Conservation (phyloP, 2,888 invertebrate genomes). For the Xylocampa areola region DNA sequence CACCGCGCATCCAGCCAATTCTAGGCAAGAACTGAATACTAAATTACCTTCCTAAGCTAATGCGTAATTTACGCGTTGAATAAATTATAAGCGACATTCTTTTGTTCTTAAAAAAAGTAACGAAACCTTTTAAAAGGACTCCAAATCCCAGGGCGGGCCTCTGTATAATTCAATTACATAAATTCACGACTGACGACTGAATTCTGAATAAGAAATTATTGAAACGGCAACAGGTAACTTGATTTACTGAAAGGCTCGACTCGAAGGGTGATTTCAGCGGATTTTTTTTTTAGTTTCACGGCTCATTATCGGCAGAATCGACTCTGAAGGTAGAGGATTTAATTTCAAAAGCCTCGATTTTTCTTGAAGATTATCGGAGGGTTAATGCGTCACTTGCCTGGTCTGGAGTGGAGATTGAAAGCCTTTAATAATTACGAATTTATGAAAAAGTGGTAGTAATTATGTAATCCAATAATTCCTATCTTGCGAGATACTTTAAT, state of each 20-base stretch:
- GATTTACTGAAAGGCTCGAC: conserved; percentile 42
- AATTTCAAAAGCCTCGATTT: conserved; percentile 3
- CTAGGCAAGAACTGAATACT: conserved; percentile 31
- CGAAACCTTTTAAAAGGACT: conserved; percentile 46
- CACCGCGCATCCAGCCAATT: conserved; percentile 5
- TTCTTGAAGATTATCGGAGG: neutral
- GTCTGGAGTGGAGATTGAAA: too few species aligned
- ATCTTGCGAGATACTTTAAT: too few species aligned
- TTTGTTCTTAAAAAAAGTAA: conserved; percentile 49
- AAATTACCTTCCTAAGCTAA: conserved; percentile 27
- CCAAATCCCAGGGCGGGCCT: conserved; percentile 38
- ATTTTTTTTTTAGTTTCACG: conserved; percentile 40
- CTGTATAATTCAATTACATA: conserved; percentile 54
- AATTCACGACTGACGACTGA: conserved; percentile 52
- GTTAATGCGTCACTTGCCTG: too few species aligned
- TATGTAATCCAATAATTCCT: too few species aligned
- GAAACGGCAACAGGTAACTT: conserved; percentile 59
- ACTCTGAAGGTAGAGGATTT: conserved; percentile 19
- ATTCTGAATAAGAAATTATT: conserved; percentile 51
- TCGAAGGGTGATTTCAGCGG: conserved; percentile 11
- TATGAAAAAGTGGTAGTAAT: too few species aligned
- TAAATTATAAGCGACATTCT: conserved; percentile 49
- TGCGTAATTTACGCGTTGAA: conserved; percentile 39
- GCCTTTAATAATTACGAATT: too few species aligned
- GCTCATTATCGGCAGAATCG: conserved; percentile 35